phyloP scores from a whole-genome alignment of 2,888 invertebrate species.

The Coleophora deauratella region DNA sequence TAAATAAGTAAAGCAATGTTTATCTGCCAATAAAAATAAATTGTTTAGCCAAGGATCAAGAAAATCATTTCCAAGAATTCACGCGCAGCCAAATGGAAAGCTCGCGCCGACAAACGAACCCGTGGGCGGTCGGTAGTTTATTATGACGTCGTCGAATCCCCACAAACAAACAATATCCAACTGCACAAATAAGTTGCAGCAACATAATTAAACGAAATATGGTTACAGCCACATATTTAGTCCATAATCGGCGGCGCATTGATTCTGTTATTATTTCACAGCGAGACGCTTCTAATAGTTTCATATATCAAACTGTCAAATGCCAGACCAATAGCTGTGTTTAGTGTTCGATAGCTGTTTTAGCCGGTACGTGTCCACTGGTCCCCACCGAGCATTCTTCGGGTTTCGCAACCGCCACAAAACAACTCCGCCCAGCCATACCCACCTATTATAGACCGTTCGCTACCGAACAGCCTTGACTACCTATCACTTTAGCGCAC shows the following conservation, averaged over 20 bases:
- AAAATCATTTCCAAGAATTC: too few relatives aligned
- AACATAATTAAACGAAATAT: conserved; percentile 19
- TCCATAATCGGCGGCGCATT: conserved; percentile 29
- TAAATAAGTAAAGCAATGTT: too few relatives aligned
- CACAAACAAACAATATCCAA: conserved; percentile 11
- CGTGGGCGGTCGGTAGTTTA: conserved; percentile 8
- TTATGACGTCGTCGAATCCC: conserved; percentile 7
- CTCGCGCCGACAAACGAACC: background rate
- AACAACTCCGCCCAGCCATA: conserved; percentile 51
- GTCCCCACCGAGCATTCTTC: conserved; percentile 37
- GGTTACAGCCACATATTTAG: conserved; percentile 25
- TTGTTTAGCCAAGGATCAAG: too few relatives aligned
- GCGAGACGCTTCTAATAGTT: conserved; percentile 29
- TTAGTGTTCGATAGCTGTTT: conserved; percentile 16
- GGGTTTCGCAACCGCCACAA: conserved; percentile 43
- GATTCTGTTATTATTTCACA: conserved; percentile 33
- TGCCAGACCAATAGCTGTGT: conserved; percentile 63
- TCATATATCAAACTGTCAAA: conserved; percentile 65
- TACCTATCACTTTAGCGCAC: conserved; percentile 52
- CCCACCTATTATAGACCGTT: conserved; percentile 56
- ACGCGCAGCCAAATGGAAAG: background rate
- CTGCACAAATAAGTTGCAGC: conserved; percentile 14
- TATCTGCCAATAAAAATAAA: too few relatives aligned
- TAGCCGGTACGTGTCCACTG: background rate
- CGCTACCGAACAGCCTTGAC: conserved; percentile 69